These are phyloP conservation scores for Collichthys lucidus DNA, from an alignment of 2,113 vertebrate genomes.

Conservation along the genomic window DNA sequence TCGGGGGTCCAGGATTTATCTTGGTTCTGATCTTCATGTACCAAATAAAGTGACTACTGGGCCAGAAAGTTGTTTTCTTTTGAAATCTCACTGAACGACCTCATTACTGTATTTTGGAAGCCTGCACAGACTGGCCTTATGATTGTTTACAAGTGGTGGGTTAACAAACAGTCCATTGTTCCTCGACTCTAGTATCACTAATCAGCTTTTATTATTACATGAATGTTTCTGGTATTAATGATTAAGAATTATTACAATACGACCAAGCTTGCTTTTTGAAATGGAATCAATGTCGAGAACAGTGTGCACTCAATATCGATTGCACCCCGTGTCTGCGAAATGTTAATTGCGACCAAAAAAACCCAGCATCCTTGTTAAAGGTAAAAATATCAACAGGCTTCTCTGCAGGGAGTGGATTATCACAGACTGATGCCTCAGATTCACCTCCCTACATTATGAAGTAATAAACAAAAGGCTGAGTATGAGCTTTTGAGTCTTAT, in stretches of 20 bases:
- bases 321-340: conserved; percentile 16
- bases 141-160: not conserved
- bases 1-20: not conserved
- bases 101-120: not conserved
- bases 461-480: conserved; percentile 32
- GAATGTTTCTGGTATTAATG: too few relatives aligned
- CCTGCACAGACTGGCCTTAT: not conserved
- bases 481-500: conserved; percentile 3
- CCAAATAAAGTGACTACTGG: not conserved
- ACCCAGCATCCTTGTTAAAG: not conserved
- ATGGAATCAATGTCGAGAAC: conserved; percentile 1
- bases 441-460: not conserved
- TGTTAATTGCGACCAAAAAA: conserved; percentile 8
- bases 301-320: conserved; percentile 19
- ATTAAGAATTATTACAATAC: not conserved
- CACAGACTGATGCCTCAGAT: conserved; percentile 10
- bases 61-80: not conserved
- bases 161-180: not conserved
- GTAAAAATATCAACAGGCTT: conserved; percentile 10
- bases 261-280: conserved; percentile 8
- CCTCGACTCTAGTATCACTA: not conserved
- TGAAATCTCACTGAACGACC: not conserved
- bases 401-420: not conserved
- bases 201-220: not conserved
- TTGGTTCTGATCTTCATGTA: not conserved